These are phyloP conservation scores for Plemyria rubiginata DNA, from an alignment of 2,888 invertebrate species.

Conservation along the genomic window DNA sequence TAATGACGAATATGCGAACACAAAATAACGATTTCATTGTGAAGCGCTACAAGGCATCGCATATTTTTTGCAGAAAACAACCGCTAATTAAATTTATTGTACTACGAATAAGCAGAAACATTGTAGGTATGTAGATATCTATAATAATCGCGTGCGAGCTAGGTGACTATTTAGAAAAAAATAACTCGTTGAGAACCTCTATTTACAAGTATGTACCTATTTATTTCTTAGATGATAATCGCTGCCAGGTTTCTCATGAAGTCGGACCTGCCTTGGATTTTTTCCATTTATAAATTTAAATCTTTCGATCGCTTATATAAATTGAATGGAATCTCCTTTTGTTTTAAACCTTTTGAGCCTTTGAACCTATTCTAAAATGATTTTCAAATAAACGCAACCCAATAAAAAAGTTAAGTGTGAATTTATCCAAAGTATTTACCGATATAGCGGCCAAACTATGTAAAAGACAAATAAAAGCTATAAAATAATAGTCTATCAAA, in stretches of 20 bases:
- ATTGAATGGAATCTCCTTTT: background rate
- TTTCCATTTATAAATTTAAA: conserved; percentile 25
- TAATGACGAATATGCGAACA: too few relatives aligned
- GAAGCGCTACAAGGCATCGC: too few relatives aligned
- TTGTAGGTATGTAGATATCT: background rate
- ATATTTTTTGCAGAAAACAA: too few relatives aligned
- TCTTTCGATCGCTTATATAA: conserved; percentile 1
- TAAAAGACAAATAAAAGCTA: background rate
- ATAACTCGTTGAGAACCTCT: conserved; percentile 20
- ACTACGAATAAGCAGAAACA: too few relatives aligned
- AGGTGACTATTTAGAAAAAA: conserved; percentile 9
- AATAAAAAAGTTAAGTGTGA: background rate
- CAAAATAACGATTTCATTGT: too few relatives aligned
- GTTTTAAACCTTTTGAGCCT: background rate
- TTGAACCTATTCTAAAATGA: background rate
- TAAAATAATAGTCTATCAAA: conserved; percentile 30
- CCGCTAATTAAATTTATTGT: too few relatives aligned
- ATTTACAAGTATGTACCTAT: conserved; percentile 29
- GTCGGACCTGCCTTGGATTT: conserved; percentile 34
- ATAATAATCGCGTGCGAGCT: background rate
- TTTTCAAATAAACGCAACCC: background rate
- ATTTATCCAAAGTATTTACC: background rate
- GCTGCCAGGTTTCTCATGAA: conserved; percentile 38
- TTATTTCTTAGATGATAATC: conserved; percentile 31
- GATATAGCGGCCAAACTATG: background rate